phyloP scores from a whole-genome alignment of 2,113 vertebrate genomes.

The Phaethornis superciliosus region DNA sequence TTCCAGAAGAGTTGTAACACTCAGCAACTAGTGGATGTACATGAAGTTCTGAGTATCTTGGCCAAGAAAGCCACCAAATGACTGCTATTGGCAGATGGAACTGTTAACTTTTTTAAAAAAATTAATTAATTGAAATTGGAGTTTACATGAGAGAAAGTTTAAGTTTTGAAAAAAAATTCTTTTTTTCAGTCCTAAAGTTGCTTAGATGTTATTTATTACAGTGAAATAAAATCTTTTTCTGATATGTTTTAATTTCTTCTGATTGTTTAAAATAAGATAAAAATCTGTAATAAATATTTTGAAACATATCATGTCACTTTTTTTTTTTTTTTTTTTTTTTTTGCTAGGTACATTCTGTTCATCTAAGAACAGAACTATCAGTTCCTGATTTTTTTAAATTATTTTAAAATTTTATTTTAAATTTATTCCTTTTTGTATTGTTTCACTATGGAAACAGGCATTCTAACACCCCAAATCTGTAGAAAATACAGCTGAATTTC shows the following conservation, averaged over 20 bases:
- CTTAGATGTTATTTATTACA: not conserved
- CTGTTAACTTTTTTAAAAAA: not conserved
- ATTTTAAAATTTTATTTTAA: not conserved
- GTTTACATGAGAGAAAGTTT: not conserved
- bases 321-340: not conserved
- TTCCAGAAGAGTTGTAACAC: not conserved
- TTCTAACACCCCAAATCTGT: not conserved
- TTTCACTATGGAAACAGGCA: not conserved
- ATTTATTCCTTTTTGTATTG: not conserved
- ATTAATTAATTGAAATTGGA: not conserved
- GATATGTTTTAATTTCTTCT: not conserved
- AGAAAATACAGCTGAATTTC: not conserved
- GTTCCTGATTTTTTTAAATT: not conserved
- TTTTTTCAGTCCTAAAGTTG: not conserved
- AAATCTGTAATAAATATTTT: not conserved
- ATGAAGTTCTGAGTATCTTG: not conserved
- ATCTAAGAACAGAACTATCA: not conserved
- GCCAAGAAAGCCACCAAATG: not conserved
- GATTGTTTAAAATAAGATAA: not conserved
- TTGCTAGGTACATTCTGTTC: not conserved
- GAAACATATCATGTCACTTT: not conserved
- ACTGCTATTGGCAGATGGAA: not conserved
- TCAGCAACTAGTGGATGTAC: not conserved
- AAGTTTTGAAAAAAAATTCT: not conserved
- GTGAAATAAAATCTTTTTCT: not conserved